Percentiles rank a stretch among this genome's conserved stretches.
phyloP scores from a whole-genome alignment of 2,797 vertebrate genomes.

The Gymnopithys bicolor region DNA sequence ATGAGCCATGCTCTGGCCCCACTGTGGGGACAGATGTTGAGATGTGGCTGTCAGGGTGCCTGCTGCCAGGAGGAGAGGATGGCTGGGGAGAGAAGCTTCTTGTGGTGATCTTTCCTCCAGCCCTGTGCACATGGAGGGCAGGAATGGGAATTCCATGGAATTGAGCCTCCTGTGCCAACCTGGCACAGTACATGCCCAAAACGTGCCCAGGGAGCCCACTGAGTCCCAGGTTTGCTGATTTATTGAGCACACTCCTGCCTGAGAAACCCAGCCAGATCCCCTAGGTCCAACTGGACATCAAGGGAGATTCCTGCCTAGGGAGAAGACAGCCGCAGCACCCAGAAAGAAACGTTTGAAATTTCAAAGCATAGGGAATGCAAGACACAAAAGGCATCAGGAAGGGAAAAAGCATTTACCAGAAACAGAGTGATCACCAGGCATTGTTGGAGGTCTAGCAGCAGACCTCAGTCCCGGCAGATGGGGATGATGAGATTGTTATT shows the following conservation, averaged over 20 bases:
- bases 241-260: neutral
- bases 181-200: rapidly evolving
- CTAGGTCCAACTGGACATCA: neutral
- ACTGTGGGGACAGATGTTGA: neutral
- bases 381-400: neutral
- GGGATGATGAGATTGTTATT: slow-evolving; percentile 12
- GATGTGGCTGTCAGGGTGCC: neutral
- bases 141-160: neutral
- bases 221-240: neutral
- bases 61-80: neutral
- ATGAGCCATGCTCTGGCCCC: rapidly evolving
- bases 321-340: neutral
- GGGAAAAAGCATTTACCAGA: neutral
- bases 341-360: neutral
- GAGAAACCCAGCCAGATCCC: neutral
- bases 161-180: neutral
- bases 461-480: neutral
- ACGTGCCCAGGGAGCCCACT: rapidly evolving
- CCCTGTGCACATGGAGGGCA: neutral
- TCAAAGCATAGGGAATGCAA: neutral
- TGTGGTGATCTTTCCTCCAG: neutral
- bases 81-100: neutral
- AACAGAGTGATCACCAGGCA: neutral
- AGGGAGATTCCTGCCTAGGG: neutral
- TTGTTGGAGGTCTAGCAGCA: neutral